phyloP scores from a whole-genome alignment of 2,888 invertebrate genomes.

The Eilema depressum region DNA sequence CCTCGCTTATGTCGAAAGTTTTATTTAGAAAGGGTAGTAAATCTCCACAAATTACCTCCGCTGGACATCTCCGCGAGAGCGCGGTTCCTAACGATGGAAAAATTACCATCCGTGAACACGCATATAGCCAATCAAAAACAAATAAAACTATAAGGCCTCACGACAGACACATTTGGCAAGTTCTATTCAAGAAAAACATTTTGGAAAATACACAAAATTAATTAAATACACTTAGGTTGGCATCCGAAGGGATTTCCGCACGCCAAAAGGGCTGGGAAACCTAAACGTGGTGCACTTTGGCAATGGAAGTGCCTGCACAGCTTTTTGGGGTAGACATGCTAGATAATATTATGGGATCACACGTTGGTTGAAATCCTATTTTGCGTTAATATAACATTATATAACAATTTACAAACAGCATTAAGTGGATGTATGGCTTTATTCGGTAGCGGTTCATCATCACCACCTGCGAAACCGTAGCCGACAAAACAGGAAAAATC shows the following conservation, averaged over 20 bases:
- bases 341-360: neutral
- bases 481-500: neutral
- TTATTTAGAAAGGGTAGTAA: conserved; percentile 10
- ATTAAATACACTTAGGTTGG: neutral
- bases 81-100: conserved; percentile 19
- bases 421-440: too few species aligned
- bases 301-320: neutral
- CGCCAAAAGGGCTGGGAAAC: too few species aligned
- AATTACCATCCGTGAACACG: conserved; percentile 37
- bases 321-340: neutral
- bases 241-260: neutral
- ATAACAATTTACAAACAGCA: neutral
- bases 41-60: conserved; percentile 13
- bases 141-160: conserved; percentile 30
- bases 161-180: neutral
- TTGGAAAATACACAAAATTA: neutral
- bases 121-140: conserved; percentile 42
- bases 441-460: too few species aligned
- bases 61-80: neutral
- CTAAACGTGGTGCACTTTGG: neutral
- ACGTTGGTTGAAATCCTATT: neutral
- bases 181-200: neutral
- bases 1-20: conserved; percentile 9
- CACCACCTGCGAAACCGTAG: neutral
- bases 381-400: neutral